phyloP scores from a whole-genome alignment of 2,888 invertebrate genomes.

The Trichogramma dendrolimi region DNA sequence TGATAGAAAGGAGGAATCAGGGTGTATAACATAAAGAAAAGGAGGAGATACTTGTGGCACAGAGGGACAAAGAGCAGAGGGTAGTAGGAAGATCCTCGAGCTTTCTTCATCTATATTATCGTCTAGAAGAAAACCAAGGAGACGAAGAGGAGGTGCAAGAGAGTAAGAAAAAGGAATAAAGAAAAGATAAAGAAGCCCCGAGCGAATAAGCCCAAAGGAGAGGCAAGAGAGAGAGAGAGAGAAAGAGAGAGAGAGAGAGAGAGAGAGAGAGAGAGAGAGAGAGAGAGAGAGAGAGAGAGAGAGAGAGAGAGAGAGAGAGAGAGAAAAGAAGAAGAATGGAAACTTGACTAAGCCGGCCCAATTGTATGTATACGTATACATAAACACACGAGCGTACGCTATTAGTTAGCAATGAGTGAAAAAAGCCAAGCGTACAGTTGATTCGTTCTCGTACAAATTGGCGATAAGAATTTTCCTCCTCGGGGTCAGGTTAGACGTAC shows the following conservation, averaged over 20 bases:
- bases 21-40: no score
- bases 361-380: neutral
- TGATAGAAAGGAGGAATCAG: no score
- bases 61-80: no score
- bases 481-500: no score
- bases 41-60: no score
- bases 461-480: slow-evolving; percentile 40
- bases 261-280: slow-evolving; percentile 1
- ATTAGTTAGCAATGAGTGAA: slow-evolving; percentile 3
- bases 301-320: slow-evolving; percentile 4
- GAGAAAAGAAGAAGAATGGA: slow-evolving; percentile 6
- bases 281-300: slow-evolving; percentile 7
- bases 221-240: neutral
- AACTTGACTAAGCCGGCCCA: slow-evolving; percentile 21
- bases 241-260: neutral
- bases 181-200: slow-evolving; percentile 20
- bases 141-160: neutral
- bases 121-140: no score
- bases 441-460: slow-evolving; percentile 39
- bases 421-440: slow-evolving; percentile 6
- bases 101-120: no score
- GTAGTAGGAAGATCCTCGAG: no score
- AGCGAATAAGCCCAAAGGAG: neutral
- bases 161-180: neutral
- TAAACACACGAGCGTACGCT: slow-evolving; percentile 9